Conservation (phyloP, 2,797 vertebrate genomes). For the Borostomias antarcticus region DNA sequence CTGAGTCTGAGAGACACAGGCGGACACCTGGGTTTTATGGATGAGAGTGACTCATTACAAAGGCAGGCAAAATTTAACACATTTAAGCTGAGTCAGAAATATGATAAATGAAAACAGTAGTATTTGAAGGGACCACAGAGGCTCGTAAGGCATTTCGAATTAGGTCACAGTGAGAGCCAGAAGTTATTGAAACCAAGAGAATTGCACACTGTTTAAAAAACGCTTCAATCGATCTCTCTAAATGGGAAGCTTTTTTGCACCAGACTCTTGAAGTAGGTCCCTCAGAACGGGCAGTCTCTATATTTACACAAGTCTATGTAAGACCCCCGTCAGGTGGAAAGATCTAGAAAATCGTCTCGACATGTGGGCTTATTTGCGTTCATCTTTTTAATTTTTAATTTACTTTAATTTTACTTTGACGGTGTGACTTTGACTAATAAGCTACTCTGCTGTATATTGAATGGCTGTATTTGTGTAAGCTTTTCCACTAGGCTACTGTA, state of each 20-base stretch:
- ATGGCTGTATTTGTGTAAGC: too few species aligned
- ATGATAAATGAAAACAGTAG: slow-evolving; percentile 63
- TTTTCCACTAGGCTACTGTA: too few species aligned
- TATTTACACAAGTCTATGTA: too few species aligned
- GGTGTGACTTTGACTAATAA: too few species aligned
- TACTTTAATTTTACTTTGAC: too few species aligned
- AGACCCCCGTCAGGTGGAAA: slow-evolving; percentile 18
- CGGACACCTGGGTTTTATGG: slow-evolving; percentile 41
- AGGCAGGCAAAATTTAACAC: slow-evolving; percentile 52
- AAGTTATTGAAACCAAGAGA: slow-evolving; percentile 68
- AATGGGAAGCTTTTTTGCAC: slow-evolving; percentile 48
- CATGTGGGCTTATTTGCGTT: slow-evolving; percentile 43
- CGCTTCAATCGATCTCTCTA: slow-evolving; percentile 53
- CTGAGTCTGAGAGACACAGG: slow-evolving; percentile 13
- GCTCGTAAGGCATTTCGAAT: slow-evolving; percentile 52
- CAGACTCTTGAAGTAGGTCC: slow-evolving; percentile 28
- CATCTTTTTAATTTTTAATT: too few species aligned
- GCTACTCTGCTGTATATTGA: slow-evolving; percentile 16
- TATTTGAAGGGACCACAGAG: slow-evolving; percentile 53
- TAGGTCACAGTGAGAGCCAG: slow-evolving; percentile 58
- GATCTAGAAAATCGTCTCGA: slow-evolving; percentile 32
- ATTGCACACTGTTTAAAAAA: slow-evolving; percentile 51
- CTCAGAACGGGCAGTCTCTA: slow-evolving; percentile 45
- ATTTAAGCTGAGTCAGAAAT: slow-evolving; percentile 56
- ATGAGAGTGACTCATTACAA: slow-evolving; percentile 42